A percentile compares a stretch with the other conserved stretches of the same genome.
These are phyloP conservation scores for Wiebesia pumilae DNA, from an alignment of 1,140 invertebrate species.

Conservation along the genomic window DNA sequence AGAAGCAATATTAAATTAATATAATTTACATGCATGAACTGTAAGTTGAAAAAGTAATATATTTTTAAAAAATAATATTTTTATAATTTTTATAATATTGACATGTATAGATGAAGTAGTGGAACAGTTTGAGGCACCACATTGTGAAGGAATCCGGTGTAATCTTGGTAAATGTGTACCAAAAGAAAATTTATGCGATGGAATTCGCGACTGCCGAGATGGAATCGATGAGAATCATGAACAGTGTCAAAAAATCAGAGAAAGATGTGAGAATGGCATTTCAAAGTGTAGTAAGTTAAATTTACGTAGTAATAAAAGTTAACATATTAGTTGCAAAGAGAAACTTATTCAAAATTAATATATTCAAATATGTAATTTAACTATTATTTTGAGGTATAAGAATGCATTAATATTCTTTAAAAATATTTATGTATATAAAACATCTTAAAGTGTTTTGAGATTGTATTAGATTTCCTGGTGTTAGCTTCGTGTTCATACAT, in stretches of 20 bases:
- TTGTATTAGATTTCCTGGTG: no score
- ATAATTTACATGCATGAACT: neutral
- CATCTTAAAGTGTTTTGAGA: no score
- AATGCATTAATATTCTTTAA: no score
- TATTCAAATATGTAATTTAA: no score
- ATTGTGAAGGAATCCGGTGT: slow-evolving; percentile 81
- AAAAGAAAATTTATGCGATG: slow-evolving; percentile 81
- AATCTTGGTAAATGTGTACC: slow-evolving; percentile 82
- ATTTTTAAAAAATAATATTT: neutral
- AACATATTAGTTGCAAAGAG: neutral
- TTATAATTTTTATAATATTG: neutral
- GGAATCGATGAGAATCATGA: slow-evolving; percentile 78
- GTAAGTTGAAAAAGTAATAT: neutral
- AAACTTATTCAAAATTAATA: no score
- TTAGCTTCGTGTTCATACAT: no score
- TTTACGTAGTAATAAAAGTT: neutral
- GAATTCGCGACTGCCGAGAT: slow-evolving; percentile 82
- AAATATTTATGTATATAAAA: no score
- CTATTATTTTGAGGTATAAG: no score
- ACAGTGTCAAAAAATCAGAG: slow-evolving; percentile 71
- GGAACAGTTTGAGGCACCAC: slow-evolving; percentile 47
- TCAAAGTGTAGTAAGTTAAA: slow-evolving; percentile 63
- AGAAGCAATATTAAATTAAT: no score
- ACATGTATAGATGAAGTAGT: slow-evolving; percentile 20
- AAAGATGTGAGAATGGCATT: slow-evolving; percentile 63